A percentile compares a stretch with the other conserved stretches of the same genome.
These are phyloP conservation scores for Plecturocebus donacophilus DNA, from an alignment of 2,113 vertebrate species.

Conservation along the genomic window DNA sequence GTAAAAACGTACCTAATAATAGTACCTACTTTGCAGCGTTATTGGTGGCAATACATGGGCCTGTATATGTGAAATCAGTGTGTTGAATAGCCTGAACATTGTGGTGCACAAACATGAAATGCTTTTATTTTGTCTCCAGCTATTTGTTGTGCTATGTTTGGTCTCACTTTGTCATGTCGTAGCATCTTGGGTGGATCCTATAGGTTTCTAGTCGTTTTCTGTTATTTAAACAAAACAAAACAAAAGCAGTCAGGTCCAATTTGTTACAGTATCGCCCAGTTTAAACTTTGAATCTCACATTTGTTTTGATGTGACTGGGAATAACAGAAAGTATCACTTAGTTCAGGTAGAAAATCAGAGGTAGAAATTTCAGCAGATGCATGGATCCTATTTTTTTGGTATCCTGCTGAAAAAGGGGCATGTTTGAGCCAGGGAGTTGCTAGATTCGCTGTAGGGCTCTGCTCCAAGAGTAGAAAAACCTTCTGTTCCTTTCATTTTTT, in stretches of 20 bases:
- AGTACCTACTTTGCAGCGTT: neutral
- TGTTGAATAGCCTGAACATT: neutral
- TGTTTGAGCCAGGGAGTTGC: neutral
- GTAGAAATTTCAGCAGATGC: neutral
- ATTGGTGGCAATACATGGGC: neutral
- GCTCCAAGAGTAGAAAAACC: neutral
- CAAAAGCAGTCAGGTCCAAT: neutral
- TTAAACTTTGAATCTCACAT: neutral
- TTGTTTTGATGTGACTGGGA: neutral
- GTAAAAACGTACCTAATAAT: neutral
- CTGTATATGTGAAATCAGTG: neutral
- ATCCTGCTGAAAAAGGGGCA: neutral
- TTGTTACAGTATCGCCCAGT: neutral
- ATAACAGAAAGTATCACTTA: neutral
- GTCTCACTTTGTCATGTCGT: neutral
- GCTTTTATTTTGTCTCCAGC: neutral
- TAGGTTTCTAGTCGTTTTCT: neutral
- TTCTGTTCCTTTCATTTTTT: neutral
- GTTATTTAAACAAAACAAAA: neutral
- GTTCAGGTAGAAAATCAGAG: neutral
- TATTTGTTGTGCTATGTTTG: neutral
- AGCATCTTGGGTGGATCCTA: neutral
- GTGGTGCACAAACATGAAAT: neutral
- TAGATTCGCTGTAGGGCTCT: neutral
- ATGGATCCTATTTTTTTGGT: neutral